Percentiles rank a stretch among this genome's conserved stretches.
Conservation (phyloP, 2,888 invertebrate genomes). For the Cantharis nigra region DNA sequence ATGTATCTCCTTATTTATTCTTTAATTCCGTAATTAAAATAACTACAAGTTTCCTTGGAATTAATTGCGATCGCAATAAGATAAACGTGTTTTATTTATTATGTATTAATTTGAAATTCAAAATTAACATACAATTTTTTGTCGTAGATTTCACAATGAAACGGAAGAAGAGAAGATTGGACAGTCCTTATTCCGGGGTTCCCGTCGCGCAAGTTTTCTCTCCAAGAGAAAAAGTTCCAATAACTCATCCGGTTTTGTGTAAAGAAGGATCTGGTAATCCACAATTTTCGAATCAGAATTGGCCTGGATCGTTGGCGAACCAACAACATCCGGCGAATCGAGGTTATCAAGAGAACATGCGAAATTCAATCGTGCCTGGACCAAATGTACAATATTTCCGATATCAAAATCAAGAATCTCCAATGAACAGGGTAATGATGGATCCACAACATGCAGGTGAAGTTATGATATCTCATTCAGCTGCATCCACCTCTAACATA, state of each 20-base stretch:
- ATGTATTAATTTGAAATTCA: not conserved
- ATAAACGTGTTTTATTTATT: not conserved
- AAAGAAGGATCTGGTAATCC: constrained; percentile 50
- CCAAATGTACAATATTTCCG: constrained; percentile 47
- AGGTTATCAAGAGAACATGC: constrained; percentile 45
- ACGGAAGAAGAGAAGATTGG: constrained; percentile 66
- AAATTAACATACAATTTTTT: not conserved
- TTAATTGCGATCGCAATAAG: not conserved
- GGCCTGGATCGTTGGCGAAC: constrained; percentile 42
- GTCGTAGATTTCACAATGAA: constrained; percentile 55
- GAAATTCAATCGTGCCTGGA: constrained; percentile 41
- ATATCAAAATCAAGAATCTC: constrained; percentile 50
- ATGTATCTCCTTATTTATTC: not conserved
- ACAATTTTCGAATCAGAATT: constrained; percentile 50
- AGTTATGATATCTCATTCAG: constrained; percentile 28
- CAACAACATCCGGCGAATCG: constrained; percentile 39
- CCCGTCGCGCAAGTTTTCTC: constrained; percentile 69
- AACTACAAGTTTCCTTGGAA: not conserved
- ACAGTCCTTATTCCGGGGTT: constrained; percentile 63
- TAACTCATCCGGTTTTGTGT: constrained; percentile 57
- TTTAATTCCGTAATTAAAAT: not conserved
- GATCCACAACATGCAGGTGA: constrained; percentile 35
- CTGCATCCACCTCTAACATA: constrained; percentile 42
- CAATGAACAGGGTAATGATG: constrained; percentile 43
- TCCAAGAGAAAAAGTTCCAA: constrained; percentile 64